Conservation (phyloP, 2,113 vertebrate genomes). For the Progne subis region DNA sequence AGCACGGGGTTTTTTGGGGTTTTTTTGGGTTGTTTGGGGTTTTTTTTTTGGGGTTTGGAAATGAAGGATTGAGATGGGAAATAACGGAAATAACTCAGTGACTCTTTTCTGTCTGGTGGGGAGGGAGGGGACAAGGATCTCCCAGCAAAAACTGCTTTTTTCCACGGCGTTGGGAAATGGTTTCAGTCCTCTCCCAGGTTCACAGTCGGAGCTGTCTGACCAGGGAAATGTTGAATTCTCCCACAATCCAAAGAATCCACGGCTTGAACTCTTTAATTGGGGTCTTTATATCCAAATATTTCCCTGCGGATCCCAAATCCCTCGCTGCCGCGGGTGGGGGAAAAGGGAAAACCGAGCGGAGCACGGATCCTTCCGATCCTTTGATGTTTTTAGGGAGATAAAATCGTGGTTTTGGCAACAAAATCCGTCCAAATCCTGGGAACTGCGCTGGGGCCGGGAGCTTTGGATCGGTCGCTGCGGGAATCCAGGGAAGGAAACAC, state of each 20-base stretch:
- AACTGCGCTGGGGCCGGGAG: too few relatives aligned
- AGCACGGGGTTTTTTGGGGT: neutral
- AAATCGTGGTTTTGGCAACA: too few relatives aligned
- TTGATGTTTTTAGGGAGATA: too few relatives aligned
- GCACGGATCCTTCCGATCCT: too few relatives aligned
- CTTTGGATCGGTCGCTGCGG: too few relatives aligned
- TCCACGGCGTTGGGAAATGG: neutral
- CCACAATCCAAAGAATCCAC: neutral
- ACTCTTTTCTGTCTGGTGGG: neutral
- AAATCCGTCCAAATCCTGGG: too few relatives aligned
- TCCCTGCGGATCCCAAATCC: neutral
- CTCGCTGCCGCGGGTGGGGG: neutral
- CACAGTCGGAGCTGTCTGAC: neutral
- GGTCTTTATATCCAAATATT: neutral
- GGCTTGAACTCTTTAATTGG: neutral
- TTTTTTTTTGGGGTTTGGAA: neutral
- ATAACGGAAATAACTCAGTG: neutral
- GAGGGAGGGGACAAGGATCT: neutral
- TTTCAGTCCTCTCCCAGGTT: neutral
- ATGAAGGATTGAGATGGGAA: slow-evolving; percentile 16
- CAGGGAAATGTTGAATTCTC: neutral
- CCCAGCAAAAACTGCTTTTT: neutral
- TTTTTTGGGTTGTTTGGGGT: neutral
- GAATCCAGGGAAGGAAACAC: too few relatives aligned
- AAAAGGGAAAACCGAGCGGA: neutral